Percentiles rank a stretch among this genome's conserved stretches.
phyloP scores from a whole-genome alignment of 1,140 invertebrate species.

The Zaprionus ghesquierei region DNA sequence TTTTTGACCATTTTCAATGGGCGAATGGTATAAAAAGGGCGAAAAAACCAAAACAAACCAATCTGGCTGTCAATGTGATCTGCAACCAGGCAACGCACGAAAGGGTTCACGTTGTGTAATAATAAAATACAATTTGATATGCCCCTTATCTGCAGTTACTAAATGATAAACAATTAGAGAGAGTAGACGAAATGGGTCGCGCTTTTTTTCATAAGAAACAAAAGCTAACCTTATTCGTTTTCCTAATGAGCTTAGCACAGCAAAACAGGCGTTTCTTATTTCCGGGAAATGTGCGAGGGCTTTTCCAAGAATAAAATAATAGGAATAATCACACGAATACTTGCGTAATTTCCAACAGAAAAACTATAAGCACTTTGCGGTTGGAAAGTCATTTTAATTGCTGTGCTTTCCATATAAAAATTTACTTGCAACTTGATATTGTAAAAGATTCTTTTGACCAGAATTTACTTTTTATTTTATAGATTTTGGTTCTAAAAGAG shows the following conservation, averaged over 20 bases:
- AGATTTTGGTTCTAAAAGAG: background rate
- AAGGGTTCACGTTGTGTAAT: background rate
- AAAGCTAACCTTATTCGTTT: too few relatives aligned
- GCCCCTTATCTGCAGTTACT: background rate
- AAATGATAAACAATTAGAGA: background rate
- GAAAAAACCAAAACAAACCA: slow-evolving; percentile 12
- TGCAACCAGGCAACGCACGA: background rate
- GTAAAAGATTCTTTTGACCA: background rate
- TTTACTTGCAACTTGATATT: too few relatives aligned
- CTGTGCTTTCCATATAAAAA: background rate
- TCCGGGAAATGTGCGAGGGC: background rate
- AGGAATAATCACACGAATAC: too few relatives aligned
- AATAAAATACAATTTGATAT: background rate
- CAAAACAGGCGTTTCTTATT: too few relatives aligned
- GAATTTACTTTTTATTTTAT: background rate
- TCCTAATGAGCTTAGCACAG: too few relatives aligned
- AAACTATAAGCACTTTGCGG: too few relatives aligned
- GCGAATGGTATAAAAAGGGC: too few relatives aligned
- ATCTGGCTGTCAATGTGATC: background rate
- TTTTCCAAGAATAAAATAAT: background rate
- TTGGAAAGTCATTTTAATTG: background rate
- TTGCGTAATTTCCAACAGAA: too few relatives aligned
- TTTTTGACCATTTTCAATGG: too few relatives aligned
- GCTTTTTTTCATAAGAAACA: too few relatives aligned
- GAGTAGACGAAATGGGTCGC: background rate